A percentile compares a stretch with the other conserved stretches of the same genome.
These are phyloP conservation scores for Tenebrio molitor DNA, from an alignment of 1,140 invertebrate species.

Conservation along the genomic window DNA sequence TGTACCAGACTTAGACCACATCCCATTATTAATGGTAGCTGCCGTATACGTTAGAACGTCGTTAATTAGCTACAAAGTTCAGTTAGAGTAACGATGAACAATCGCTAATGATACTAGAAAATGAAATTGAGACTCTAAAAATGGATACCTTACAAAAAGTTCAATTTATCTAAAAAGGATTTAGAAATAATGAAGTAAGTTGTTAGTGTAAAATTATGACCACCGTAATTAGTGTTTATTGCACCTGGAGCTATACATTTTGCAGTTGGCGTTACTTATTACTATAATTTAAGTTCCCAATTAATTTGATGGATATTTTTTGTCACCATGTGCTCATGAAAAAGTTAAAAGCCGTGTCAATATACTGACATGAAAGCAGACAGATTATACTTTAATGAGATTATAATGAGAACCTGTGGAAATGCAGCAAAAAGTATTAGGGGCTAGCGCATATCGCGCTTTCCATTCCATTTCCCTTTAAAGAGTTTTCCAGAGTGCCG, in stretches of 20 bases:
- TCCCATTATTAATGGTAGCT: neutral
- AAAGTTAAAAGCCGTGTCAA: constrained; percentile 17
- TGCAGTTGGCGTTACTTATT: constrained; percentile 1
- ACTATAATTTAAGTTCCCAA: constrained; percentile 6
- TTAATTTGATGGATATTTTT: constrained; percentile 23
- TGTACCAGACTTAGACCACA: too few relatives aligned
- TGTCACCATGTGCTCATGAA: neutral
- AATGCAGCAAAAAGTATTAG: constrained; percentile 4
- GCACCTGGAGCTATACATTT: neutral
- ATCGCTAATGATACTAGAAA: neutral
- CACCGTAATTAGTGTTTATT: constrained; percentile 12
- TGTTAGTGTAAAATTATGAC: constrained; percentile 19
- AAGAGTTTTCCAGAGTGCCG: neutral
- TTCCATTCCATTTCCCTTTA: constrained; percentile 14
- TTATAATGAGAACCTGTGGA: constrained; percentile 18
- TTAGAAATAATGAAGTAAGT: constrained; percentile 1
- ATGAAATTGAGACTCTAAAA: neutral
- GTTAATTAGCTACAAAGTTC: neutral
- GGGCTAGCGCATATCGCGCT: neutral
- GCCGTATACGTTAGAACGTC: neutral
- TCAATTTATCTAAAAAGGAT: constrained; percentile 6
- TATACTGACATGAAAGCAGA: constrained; percentile 14
- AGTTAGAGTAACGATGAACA: constrained; percentile 2
- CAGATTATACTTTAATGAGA: constrained; percentile 29
- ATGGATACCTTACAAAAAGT: neutral